Evolutionary conservation across 2,113 vertebrate genomes (phyloP), one percentile per base, ranked within the genome.

Genomic region (Natator depressus): DNA sequence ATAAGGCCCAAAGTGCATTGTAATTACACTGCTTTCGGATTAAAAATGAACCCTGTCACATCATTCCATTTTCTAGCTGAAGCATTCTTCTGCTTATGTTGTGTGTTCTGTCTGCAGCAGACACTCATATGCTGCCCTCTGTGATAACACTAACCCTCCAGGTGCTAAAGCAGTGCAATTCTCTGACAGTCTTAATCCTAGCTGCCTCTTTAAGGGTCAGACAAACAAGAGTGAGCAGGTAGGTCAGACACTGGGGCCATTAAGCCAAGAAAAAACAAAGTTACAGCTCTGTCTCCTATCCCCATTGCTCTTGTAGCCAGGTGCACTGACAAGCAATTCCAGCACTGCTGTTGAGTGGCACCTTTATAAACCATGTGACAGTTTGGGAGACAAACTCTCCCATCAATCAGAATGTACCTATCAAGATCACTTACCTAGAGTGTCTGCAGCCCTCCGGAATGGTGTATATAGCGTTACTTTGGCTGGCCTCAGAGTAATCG

Each of bases 311-410:
- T 97, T 94, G 65, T 95, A 98, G 97, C 97, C 97, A 98, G 97
- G 97, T 97, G 96, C 97, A 97, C 98, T 98, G 98, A 98, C 98
- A 99, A 98, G 98, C 97, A 98, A 99, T 99, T 98, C 98, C 97
- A 86, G 92, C 91, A 89, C 95, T 78, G 94, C 96, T 96, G 95
- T 98, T 99, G 99, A 99, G 98, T 99, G 99, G 98, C 99, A 99
- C 98, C 98, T 99, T 99, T 99, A 99, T 99, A 99, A 99, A 99
- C 98, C 99, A 96, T 98, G 98, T 99, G 99, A 99, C 99, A 99
- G 99, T 99, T 98, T 98, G 97, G 98, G 98, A 99, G 99, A 99
- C 99, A 99, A 99, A 99, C 99, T 99, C 98, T 42, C 98, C 98
- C 98, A 98, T 98, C 98, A 98, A 98, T 98, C 99, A 99, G 98